phyloP scores from a whole-genome alignment of 2,797 vertebrate species.

The Ptychobarbus kaznakovi region DNA sequence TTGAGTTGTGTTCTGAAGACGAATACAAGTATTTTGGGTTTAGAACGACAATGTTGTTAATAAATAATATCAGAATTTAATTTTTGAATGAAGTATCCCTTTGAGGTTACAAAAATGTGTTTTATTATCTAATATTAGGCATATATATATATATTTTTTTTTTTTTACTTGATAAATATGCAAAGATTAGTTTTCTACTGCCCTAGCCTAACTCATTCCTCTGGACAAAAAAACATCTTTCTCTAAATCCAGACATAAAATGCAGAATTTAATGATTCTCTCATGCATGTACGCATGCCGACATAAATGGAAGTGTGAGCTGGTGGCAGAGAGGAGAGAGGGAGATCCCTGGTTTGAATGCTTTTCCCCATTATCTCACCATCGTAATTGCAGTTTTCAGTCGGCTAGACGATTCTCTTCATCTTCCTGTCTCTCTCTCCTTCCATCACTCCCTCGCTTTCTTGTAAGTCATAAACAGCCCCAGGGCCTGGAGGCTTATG shows the following conservation, averaged over 20 bases:
- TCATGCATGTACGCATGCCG: neutral
- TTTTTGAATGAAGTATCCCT: neutral
- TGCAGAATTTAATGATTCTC: neutral
- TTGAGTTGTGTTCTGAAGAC: neutral
- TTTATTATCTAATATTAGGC: neutral
- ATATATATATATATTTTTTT: no score
- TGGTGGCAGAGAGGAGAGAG: neutral
- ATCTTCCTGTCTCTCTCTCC: constrained; percentile 18
- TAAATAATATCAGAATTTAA: neutral
- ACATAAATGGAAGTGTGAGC: constrained; percentile 16
- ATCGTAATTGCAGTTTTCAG: constrained; percentile 35
- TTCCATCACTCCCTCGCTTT: neutral
- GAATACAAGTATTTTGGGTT: neutral
- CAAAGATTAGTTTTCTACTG: neutral
- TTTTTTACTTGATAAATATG: neutral
- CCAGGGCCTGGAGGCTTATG: neutral
- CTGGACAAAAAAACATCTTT: neutral
- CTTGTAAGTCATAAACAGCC: constrained; percentile 36
- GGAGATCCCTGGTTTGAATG: constrained; percentile 9
- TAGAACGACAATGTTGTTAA: neutral
- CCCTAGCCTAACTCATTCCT: neutral
- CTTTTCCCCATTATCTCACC: constrained; percentile 38
- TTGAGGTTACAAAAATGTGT: neutral
- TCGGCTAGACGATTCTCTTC: neutral
- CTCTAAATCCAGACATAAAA: neutral